Base-by-base conservation (phyloP, 2,888 invertebrate genomes). In the Mythimna pallens region DNA sequence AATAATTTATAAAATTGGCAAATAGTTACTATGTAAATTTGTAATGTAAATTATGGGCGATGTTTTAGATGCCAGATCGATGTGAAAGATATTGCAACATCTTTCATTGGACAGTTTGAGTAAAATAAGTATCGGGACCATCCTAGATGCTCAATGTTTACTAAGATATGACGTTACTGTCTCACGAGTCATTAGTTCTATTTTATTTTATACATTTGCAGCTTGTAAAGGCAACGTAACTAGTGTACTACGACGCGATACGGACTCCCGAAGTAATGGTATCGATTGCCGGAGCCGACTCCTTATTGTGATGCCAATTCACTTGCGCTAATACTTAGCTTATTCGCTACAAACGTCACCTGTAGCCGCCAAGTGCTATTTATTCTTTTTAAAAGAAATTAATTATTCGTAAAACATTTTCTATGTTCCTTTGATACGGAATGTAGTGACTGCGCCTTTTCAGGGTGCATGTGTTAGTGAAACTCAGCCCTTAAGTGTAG, bases 81-180 rank as follows among this genome's bases (percentile, higher is more conserved):
- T 75, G 36, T 75, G 69, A 22, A 73, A 68, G 57, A 67, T 58
- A 82, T 74, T 79, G 76, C 67, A 80, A 58, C 36, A 64, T 58
- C 75, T 75, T 80, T 80, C 70, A 83, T 75, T 62, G 84, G 67
- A 68, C 81, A 68, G 81, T 80, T 55, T 20, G 65, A 67, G 65
- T 80, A 25, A 67, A 65, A 43, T 52, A 72, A 78, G 83, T 81
- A 47, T 81, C 81, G 81, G 81, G 81, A 83, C 81, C 84, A 81
- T 68, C 83, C 81, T 75, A 83, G 80, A 83, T 81, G 81, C 81
- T 83, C 81, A 83, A 83, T 80, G 65, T 81, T 80, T 68, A 70
- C 83, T 73, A 70, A 81, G 76, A 57, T 65, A 58, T 64, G 68
- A 80, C 58, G 30, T 70, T n/a, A 68, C 59, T 80, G 81, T 80